Conservation (phyloP, 2,113 vertebrate species). For the Aviceda subcristata region DNA sequence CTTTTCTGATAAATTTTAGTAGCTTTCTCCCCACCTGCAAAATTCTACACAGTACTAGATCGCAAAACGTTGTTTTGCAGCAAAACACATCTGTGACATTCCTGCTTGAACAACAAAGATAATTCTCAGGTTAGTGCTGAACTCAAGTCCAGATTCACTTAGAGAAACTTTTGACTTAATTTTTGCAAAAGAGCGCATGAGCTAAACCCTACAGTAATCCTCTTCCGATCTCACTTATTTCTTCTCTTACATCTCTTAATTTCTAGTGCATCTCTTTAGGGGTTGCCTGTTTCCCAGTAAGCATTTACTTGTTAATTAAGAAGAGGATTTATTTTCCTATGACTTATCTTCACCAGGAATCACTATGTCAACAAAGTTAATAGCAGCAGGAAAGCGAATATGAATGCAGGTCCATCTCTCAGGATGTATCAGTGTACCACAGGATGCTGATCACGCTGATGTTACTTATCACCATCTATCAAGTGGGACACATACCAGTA, state of each 20-base stretch:
- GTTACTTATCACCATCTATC: neutral
- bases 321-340: neutral
- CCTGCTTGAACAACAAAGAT: neutral
- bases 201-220: neutral
- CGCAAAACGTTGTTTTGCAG: neutral
- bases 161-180: neutral
- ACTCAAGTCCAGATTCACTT: neutral
- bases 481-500: rapidly evolving
- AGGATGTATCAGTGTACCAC: neutral
- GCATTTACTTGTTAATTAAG: neutral
- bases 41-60: neutral
- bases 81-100: neutral
- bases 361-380: neutral
- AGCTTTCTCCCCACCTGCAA: neutral
- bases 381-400: rapidly evolving
- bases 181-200: neutral
- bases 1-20: neutral
- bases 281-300: neutral
- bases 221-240: neutral
- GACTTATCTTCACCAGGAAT: neutral
- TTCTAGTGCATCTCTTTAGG: neutral
- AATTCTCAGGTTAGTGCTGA: neutral
- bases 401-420: neutral
- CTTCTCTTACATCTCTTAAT: neutral
- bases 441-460: neutral